These are phyloP conservation scores for Agrochola litura DNA, from an alignment of 2,888 invertebrate genomes.

Conservation along the genomic window DNA sequence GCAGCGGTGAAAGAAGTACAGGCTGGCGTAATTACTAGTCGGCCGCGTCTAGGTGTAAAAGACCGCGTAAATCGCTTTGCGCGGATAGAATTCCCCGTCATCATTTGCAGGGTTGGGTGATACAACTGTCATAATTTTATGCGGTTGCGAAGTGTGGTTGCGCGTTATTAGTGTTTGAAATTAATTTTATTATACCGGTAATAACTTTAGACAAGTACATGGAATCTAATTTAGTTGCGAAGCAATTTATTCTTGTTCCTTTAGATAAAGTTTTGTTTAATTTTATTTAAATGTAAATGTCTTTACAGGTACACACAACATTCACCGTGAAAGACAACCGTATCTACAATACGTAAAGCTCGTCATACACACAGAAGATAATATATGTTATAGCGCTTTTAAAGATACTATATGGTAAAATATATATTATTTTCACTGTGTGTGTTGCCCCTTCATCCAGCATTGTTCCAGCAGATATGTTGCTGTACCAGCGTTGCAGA, in stretches of 20 bases:
- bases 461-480: too few species aligned
- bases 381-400: too few species aligned
- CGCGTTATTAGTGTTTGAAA: conserved; percentile 56
- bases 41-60: conserved; percentile 72
- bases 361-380: too few species aligned
- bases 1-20: conserved; percentile 82
- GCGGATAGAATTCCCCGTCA: conserved; percentile 59
- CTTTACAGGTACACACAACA: not conserved
- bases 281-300: conserved; percentile 29
- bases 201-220: conserved; percentile 51
- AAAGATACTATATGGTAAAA: too few species aligned
- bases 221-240: conserved; percentile 42
- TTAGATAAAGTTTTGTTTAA: conserved; percentile 37
- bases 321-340: not conserved
- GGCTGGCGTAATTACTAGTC: conserved; percentile 80
- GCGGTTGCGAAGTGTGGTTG: conserved; percentile 60
- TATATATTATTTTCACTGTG: too few species aligned
- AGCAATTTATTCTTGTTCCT: conserved; percentile 44
- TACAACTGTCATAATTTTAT: conserved; percentile 67
- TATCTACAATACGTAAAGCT: not conserved
- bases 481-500: too few species aligned
- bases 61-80: conserved; percentile 65
- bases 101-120: conserved; percentile 60
- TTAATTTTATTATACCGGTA: conserved; percentile 64
- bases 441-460: too few species aligned